Evolutionary conservation across 2,797 vertebrate genomes (phyloP), one percentile per base, ranked within the genome.

Genomic region (Enteromius thamalakanensis): DNA sequence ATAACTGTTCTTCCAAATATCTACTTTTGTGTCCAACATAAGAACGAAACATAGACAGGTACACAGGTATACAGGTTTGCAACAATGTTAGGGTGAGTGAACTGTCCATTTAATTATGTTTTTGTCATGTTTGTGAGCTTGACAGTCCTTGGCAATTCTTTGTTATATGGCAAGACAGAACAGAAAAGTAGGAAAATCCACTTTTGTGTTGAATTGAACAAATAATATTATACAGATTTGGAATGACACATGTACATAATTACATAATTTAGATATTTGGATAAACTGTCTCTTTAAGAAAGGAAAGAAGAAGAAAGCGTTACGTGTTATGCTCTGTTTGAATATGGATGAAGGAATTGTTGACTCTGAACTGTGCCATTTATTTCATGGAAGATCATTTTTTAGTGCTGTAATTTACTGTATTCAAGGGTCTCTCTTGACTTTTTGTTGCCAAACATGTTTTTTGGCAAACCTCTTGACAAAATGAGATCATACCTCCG

Each of bases 401-500:
- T 80, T 72, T 79, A 40, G 37, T 84, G 71, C 72, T 82, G 29
- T 21, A 83, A 82, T 82, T 77, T 80, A 76, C 71, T 70, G 47
- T 81, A 72, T 82, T 72, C 69, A 49, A 82, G 26, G 82, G 74
- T 67, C 65, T 51, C 68, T 34, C 9, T 69, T 65, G 47, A 65
- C 32, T 49, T 45, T 84, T 85, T 78, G 40, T 70, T 84, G 75
- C 74, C 67, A 82, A 64, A 9, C 60, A 14, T 85, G 62, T 62
- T 78, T 47, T 81, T 86, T 84, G 34, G 69, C 67, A 76, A 83
- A 70, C 8, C 10, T 34, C 37, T 40, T 80, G 26, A 74, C 2
- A 7, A 47, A 76, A 76, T 86, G 85, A 88, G 71, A 58, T 79
- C 84, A 84, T 85, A 53, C 53, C 21, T 17, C 32, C 45, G 47